These are phyloP conservation scores for Andrena dorsata DNA, from an alignment of 2,888 invertebrate species.

Conservation along the genomic window DNA sequence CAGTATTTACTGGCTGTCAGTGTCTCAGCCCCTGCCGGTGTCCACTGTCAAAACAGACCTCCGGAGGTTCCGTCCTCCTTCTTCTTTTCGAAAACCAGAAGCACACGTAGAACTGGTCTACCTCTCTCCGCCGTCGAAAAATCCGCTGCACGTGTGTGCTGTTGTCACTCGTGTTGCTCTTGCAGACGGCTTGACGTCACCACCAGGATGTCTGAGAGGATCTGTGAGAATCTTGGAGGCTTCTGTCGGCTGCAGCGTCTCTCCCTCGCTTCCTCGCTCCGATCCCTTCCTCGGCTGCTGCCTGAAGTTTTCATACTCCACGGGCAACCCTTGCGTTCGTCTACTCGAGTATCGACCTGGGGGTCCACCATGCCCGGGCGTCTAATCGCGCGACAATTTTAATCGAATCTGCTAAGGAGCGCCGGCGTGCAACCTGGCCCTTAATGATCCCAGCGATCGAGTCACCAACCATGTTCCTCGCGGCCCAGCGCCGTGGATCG, in stretches of 20 bases:
- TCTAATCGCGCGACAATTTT: not conserved
- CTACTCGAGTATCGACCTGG: not conserved
- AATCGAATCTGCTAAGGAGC: not conserved
- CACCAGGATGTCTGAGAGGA: conserved; percentile 54
- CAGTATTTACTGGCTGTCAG: not conserved
- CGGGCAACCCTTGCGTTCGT: not conserved
- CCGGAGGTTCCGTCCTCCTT: conserved; percentile 24
- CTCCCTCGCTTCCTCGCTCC: conserved; percentile 18
- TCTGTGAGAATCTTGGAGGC: conserved; percentile 44
- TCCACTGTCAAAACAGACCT: conserved; percentile 44
- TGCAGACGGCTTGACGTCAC: conserved; percentile 59
- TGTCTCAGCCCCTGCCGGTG: not conserved
- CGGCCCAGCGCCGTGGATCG: not conserved
- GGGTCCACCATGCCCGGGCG: not conserved
- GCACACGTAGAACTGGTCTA: conserved; percentile 51
- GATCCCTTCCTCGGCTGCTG: not conserved
- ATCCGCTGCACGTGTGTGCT: conserved; percentile 51
- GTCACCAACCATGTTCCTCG: not conserved
- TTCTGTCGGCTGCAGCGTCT: not conserved
- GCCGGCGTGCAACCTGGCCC: not conserved
- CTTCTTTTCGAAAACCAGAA: conserved; percentile 58
- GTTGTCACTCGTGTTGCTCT: conserved; percentile 60
- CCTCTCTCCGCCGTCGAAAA: conserved; percentile 29
- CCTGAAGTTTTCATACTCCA: not conserved
- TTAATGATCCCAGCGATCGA: not conserved